These are phyloP conservation scores for Penaeus vannamei DNA, from an alignment of 1,140 invertebrate genomes.

Conservation along the genomic window DNA sequence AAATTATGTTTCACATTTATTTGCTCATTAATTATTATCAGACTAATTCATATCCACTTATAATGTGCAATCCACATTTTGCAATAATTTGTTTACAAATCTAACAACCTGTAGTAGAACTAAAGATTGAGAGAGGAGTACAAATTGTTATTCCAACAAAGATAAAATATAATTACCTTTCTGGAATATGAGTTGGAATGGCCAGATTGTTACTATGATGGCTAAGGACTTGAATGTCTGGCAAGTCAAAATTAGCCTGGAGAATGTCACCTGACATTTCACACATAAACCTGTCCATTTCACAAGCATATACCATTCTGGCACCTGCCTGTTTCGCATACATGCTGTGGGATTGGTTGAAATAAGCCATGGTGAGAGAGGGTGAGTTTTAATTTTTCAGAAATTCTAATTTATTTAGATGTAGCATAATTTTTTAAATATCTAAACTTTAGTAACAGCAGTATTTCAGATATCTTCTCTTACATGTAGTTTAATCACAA, in stretches of 20 bases:
- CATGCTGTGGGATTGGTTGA: conserved; percentile 73
- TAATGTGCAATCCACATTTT: too few species aligned
- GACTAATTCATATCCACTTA: too few species aligned
- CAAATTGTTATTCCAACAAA: not conserved
- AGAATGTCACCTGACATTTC: conserved; percentile 77
- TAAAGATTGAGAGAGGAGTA: too few species aligned
- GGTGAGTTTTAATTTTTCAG: not conserved
- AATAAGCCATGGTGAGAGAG: not conserved
- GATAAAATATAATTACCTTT: conserved; percentile 69
- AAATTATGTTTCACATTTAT: too few species aligned
- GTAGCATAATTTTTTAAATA: too few species aligned
- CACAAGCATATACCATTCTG: conserved; percentile 78
- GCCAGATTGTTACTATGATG: conserved; percentile 75
- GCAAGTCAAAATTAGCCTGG: conserved; percentile 72
- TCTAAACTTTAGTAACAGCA: too few species aligned
- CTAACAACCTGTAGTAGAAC: too few species aligned
- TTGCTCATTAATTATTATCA: too few species aligned
- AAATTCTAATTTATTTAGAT: not conserved
- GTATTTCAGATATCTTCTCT: too few species aligned
- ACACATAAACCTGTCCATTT: conserved; percentile 78
- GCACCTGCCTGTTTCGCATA: conserved; percentile 77
- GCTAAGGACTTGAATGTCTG: conserved; percentile 73
- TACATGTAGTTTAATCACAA: too few species aligned
- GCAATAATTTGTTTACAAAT: too few species aligned
- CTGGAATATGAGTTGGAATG: conserved; percentile 75